Evolutionary conservation across 1,140 invertebrate genomes (phyloP).

Genomic region (Caenorhabditis tropicalis): DNA sequence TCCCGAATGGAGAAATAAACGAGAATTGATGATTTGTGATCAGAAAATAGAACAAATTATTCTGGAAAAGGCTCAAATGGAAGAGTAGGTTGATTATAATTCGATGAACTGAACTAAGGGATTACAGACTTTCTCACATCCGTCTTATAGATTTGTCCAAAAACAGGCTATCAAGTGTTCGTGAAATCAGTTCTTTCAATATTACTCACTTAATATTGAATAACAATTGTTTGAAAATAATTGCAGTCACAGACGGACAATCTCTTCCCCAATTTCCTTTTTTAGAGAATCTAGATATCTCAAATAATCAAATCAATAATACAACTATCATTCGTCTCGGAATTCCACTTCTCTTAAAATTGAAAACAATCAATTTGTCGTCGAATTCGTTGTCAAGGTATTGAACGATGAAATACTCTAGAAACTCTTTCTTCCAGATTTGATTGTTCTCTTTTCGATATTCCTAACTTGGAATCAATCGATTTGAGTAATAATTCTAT

Average conservation of each 20-base stretch:
- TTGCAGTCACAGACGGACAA: not conserved
- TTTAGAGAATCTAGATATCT: constrained; percentile 1
- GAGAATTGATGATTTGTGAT: constrained; percentile 22
- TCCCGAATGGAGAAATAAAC: constrained; percentile 22
- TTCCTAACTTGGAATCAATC: not conserved
- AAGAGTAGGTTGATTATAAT: not conserved
- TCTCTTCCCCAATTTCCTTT: not conserved
- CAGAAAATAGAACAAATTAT: constrained; percentile 28
- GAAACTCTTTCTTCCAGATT: not conserved
- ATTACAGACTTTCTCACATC: not conserved
- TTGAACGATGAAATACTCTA: no score
- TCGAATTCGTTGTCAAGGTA: not conserved
- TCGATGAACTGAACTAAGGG: not conserved
- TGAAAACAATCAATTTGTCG: not conserved
- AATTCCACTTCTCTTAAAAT: constrained; percentile 15
- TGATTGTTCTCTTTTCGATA: constrained; percentile 3
- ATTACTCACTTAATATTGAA: not conserved
- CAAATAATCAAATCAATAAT: not conserved
- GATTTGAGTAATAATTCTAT: constrained; percentile 26
- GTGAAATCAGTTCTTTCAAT: constrained; percentile 28
- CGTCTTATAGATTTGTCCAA: constrained; percentile 5
- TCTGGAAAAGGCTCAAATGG: constrained; percentile 4
- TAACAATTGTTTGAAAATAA: constrained; percentile 21
- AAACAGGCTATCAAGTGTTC: constrained; percentile 8
- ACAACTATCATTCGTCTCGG: not conserved